A percentile compares a stretch with the other conserved stretches of the same genome.
These are phyloP conservation scores for Microctonus aethiopoides DNA, from an alignment of 2,888 invertebrate genomes.

Conservation along the genomic window DNA sequence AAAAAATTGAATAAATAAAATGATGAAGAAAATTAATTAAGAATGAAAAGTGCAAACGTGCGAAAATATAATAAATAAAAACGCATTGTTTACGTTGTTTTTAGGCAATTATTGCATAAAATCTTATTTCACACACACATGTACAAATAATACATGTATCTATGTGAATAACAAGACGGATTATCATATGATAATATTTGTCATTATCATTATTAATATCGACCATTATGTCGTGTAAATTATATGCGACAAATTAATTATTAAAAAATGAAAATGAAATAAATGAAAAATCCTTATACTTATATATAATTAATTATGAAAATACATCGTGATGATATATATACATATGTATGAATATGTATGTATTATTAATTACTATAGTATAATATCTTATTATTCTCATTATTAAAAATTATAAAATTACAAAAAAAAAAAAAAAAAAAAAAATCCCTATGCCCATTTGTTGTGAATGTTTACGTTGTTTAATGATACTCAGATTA, in stretches of 20 bases:
- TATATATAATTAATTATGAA: constrained; percentile 39
- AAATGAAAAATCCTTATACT: constrained; percentile 51
- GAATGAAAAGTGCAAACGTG: constrained; percentile 8
- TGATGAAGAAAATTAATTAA: constrained; percentile 3
- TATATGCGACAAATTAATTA: constrained; percentile 34
- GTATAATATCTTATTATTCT: constrained; percentile 48
- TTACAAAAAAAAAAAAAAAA: constrained; percentile 22
- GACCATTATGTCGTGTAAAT: constrained; percentile 35
- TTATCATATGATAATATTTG: constrained; percentile 34
- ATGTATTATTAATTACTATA: constrained; percentile 51
- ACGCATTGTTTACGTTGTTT: constrained; percentile 47
- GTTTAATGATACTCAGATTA: constrained; percentile 60
- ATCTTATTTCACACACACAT: constrained; percentile 50
- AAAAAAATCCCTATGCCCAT: constrained; percentile 55
- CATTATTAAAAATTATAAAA: constrained; percentile 42
- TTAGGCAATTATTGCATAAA: constrained; percentile 46
- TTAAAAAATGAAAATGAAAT: constrained; percentile 37
- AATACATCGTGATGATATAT: constrained; percentile 40
- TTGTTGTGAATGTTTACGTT: constrained; percentile 63
- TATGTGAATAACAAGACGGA: constrained; percentile 34
- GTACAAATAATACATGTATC: constrained; percentile 36
- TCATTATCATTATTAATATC: constrained; percentile 40
- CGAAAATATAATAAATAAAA: constrained; percentile 36
- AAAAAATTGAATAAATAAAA: too few species aligned
- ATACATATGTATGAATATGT: constrained; percentile 49